Evolutionary conservation across 53 echinoderm and acorn worm species (phyloP), one percentile per base, ranked within the genome.

Genomic region (Temnopleurus reevesii): DNA sequence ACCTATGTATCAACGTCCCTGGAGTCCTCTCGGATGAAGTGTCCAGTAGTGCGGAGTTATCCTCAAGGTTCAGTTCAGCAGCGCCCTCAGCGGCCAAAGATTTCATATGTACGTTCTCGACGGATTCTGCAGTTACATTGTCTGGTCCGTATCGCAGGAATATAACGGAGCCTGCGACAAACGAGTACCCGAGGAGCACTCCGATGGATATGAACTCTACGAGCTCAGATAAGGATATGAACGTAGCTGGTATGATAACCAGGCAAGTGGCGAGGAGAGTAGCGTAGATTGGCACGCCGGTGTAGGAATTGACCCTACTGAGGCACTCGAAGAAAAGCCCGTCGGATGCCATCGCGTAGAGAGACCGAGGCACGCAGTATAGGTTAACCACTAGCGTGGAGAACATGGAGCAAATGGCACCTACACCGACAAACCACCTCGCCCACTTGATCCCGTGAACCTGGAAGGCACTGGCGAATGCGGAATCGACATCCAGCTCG

Each of bases 191-290:
- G 63, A 92, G 58, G 0, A 95, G 77, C 4, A 91, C 93, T 6
- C 95, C 95, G 8, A 95, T 95, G 3, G 95, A 93, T 53, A 95
- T 59, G 12, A 94, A 95, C 53, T 93, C 90, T 5, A 95, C 94
- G 13, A 95, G 89, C 24, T 90, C 84, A 15, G 66, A 35, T 44
- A 93, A 34, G 34, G 94, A 58, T 55, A 95, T 87, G 21, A 93
- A 55, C 24, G 91, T 65, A 5, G 93, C 64, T 19, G 92, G 21
- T 0, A 92, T 17, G 8, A 64, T 89, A 18, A 89, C 76, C 0
- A 95, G 29, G 12, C 76, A 24, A 25, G 92, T 91, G n/a, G 91
- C 90, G 36, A 89, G 15, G 3, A 95, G 53, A 12, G 91, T 85
- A 4, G 95, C 95, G 18, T 81, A 21, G 10, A 95, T 63, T 12